Percentiles rank a stretch among this genome's conserved stretches.
phyloP scores from a whole-genome alignment of 2,113 vertebrate species.

The Puffinus mauretanicus region DNA sequence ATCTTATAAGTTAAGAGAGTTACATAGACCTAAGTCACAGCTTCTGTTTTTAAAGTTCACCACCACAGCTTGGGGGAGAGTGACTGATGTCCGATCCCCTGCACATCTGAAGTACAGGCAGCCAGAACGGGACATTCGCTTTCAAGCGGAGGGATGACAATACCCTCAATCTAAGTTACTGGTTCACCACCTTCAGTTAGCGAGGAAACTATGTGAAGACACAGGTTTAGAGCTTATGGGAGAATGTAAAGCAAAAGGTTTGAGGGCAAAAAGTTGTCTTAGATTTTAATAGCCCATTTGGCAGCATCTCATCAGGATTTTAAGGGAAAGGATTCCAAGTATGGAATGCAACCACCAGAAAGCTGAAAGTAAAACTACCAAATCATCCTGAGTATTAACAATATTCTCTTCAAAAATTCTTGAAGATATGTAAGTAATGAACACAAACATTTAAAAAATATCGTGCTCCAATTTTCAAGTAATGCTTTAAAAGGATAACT shows the following conservation, averaged over 20 bases:
- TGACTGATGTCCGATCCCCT: background rate
- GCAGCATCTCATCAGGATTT: background rate
- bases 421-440: background rate
- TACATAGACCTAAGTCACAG: background rate
- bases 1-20: background rate
- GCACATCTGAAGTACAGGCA: background rate
- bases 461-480: background rate
- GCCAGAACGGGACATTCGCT: background rate
- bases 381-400: background rate
- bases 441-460: background rate
- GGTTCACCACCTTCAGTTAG: background rate
- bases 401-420: background rate
- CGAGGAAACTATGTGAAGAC: background rate
- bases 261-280: background rate
- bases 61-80: background rate
- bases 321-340: background rate
- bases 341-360: background rate
- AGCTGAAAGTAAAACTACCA: background rate
- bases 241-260: background rate
- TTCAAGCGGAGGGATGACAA: background rate
- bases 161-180: background rate
- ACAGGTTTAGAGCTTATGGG: background rate
- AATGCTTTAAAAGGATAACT: background rate
- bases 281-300: background rate
- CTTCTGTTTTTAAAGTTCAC: background rate